Evolutionary conservation across 2,888 invertebrate genomes (phyloP), one percentile per base, ranked within the genome.

Genomic region (Marronus borbonicus): DNA sequence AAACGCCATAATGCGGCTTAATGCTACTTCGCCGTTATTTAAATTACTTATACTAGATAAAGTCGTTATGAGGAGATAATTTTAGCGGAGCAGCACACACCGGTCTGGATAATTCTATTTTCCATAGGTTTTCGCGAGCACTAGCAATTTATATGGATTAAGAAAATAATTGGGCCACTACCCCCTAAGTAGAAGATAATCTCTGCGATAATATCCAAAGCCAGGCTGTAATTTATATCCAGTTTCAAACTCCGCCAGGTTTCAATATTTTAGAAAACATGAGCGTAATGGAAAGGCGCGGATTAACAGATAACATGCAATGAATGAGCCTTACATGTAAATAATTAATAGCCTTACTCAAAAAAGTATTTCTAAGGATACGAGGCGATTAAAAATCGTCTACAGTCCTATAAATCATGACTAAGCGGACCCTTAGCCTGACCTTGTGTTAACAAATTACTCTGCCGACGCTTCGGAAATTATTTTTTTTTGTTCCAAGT

Each of bases 191-290:
- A 28, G 49, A 68, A 68, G 50, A 68, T 68, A 68, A 68, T 68
- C 68, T 68, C 68, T n/a, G 17, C 66, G 66, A 70, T 55, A 70
- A 70, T 55, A 36, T 58, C 55, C n/a, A 58, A 55, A 36, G 20
- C 36, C 50, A 14, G 49, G 17, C 36, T n/a, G 36, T 55, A 70
- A 70, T 70, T 70, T 70, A 70, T 70, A 39, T 55, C 17, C 55
- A 55, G 36, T 20, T 55, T 70, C 31, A 58, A 70, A 55, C 70
- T 52, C 31, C 31, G 14, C 31, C 55, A 55, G 31, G 12, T 70
- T 58, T 62, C 58, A 74, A 74, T 60, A 60, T 74, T 74, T 60
- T 49, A 60, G 44, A 60, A 74, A 74, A 60, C 14, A 74, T 20
- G 24, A 39, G 12, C 10, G 72, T 17, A 39, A 72, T 36, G 55